Conservation (phyloP, 2,888 invertebrate species). For the Xanthia icteritia region DNA sequence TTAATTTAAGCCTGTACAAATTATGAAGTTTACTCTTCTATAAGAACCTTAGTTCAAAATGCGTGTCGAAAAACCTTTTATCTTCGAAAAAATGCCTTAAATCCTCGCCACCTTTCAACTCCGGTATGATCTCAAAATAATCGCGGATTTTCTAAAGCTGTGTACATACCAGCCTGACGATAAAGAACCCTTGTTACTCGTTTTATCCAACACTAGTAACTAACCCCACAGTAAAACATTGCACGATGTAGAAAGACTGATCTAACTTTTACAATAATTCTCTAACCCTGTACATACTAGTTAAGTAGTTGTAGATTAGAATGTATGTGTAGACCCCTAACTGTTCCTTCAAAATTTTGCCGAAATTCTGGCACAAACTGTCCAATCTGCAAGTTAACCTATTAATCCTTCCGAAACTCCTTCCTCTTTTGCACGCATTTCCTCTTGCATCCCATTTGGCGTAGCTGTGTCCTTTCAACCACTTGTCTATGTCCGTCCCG, state of each 20-base stretch:
- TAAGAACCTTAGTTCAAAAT: slow-evolving; percentile 50
- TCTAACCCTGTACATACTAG: slow-evolving; percentile 62
- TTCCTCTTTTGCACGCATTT: slow-evolving; percentile 60
- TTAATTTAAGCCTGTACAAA: slow-evolving; percentile 28
- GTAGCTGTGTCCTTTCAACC: slow-evolving; percentile 27
- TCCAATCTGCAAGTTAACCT: slow-evolving; percentile 48
- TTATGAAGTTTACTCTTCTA: slow-evolving; percentile 20
- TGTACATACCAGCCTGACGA: slow-evolving; percentile 80
- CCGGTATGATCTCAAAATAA: slow-evolving; percentile 37
- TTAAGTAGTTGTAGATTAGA: slow-evolving; percentile 57
- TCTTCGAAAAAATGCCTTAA: slow-evolving; percentile 24
- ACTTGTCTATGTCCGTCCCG: slow-evolving; percentile 31
- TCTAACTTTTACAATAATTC: slow-evolving; percentile 59
- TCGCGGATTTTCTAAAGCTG: slow-evolving; percentile 66
- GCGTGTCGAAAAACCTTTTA: slow-evolving; percentile 35
- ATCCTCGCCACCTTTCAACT: slow-evolving; percentile 50
- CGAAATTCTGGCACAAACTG: slow-evolving; percentile 17
- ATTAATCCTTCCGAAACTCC: slow-evolving; percentile 46
- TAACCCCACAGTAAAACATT: slow-evolving; percentile 74
- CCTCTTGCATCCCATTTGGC: slow-evolving; percentile 34
- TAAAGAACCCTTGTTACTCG: slow-evolving; percentile 88
- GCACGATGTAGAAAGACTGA: slow-evolving; percentile 61
- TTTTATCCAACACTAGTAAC: slow-evolving; percentile 85
- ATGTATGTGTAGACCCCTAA: slow-evolving; percentile 45
- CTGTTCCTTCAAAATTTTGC: slow-evolving; percentile 25